phyloP scores from a whole-genome alignment of 2,888 invertebrate species.

The Eulithis prunata region DNA sequence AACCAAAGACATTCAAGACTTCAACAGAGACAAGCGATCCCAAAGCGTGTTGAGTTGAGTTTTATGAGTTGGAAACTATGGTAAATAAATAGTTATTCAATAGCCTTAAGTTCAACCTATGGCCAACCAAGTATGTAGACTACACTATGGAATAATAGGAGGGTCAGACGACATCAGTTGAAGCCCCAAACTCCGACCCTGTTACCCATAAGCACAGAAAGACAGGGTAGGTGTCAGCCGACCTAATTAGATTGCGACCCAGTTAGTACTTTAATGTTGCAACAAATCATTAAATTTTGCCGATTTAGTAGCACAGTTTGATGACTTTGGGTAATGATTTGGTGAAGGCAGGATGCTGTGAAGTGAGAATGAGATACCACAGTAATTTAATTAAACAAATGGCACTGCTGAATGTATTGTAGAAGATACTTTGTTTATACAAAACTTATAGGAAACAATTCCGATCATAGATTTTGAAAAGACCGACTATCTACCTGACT shows the following conservation, averaged over 20 bases:
- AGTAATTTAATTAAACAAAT: slow-evolving; percentile 14
- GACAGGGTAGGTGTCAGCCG: slow-evolving; percentile 66
- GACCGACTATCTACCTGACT: too few relatives aligned
- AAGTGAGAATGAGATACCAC: slow-evolving; percentile 21
- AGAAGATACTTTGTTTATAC: neutral
- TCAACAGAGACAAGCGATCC: too few relatives aligned
- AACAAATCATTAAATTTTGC: slow-evolving; percentile 58
- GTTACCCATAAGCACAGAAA: slow-evolving; percentile 48
- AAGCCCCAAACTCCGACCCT: slow-evolving; percentile 10
- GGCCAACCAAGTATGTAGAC: too few relatives aligned
- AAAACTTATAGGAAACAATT: neutral
- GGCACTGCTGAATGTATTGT: neutral
- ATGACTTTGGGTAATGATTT: slow-evolving; percentile 34
- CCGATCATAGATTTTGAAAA: too few relatives aligned
- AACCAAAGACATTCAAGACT: too few relatives aligned
- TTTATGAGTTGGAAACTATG: too few relatives aligned
- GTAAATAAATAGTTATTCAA: too few relatives aligned
- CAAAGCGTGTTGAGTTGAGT: too few relatives aligned
- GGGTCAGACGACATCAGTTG: neutral
- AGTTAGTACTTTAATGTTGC: slow-evolving; percentile 72
- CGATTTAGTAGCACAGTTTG: slow-evolving; percentile 54
- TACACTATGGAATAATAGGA: too few relatives aligned
- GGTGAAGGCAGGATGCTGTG: slow-evolving; percentile 27
- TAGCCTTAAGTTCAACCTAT: too few relatives aligned
- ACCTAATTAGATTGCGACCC: slow-evolving; percentile 80